Evolutionary conservation across 1,140 invertebrate species (phyloP).

Genomic region (Matsumurasca onukii): DNA sequence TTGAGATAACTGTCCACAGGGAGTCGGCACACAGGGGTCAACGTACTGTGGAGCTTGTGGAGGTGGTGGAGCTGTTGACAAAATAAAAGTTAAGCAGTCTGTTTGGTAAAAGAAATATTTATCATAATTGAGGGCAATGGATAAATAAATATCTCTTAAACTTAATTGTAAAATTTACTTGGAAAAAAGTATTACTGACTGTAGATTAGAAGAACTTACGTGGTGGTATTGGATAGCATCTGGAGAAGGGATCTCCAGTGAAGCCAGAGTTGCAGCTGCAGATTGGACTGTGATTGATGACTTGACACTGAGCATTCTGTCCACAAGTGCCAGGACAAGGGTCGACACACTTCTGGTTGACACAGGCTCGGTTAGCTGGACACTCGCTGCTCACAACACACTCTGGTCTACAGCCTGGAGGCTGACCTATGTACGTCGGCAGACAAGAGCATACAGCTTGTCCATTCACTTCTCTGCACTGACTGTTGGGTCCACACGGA

Average conservation of each 20-base stretch:
- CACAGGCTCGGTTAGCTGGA: constrained; percentile 50
- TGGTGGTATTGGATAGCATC: constrained; percentile 52
- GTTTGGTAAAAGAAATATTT: no score
- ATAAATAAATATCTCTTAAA: not conserved
- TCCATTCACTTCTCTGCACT: constrained; percentile 52
- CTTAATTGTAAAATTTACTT: not conserved
- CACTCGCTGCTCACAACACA: constrained; percentile 54
- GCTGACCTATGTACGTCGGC: constrained; percentile 53
- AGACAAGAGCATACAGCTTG: constrained; percentile 55
- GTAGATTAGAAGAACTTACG: constrained; percentile 44
- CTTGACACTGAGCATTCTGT: constrained; percentile 52
- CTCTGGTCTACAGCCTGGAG: constrained; percentile 56
- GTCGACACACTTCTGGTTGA: constrained; percentile 54
- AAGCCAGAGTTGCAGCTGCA: constrained; percentile 54
- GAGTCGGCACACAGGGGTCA: constrained; percentile 51
- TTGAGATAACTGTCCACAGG: constrained; percentile 56
- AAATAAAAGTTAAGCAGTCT: no score
- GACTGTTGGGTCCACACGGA: constrained; percentile 57
- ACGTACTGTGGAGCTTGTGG: constrained; percentile 34
- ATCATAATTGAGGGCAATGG: not conserved
- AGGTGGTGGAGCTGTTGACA: constrained; percentile 43
- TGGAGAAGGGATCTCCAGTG: constrained; percentile 59
- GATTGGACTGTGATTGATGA: constrained; percentile 58
- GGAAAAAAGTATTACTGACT: not conserved
- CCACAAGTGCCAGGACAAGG: constrained; percentile 56